Evolutionary conservation across 2,797 vertebrate species (phyloP).

Genomic region (Oreochromis mossambicus): DNA sequence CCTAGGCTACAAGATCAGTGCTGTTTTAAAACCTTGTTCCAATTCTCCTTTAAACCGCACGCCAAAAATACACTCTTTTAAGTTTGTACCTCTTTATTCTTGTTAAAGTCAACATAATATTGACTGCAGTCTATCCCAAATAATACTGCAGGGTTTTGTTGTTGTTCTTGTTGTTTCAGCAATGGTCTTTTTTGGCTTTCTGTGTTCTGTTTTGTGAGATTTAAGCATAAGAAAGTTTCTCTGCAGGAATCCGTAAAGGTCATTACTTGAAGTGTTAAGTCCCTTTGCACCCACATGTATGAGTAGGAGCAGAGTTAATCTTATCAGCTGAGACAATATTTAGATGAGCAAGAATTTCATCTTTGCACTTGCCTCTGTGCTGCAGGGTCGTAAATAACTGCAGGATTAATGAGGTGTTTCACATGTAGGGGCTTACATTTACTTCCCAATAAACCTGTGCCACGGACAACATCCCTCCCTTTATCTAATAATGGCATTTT

Average conservation of each 20-base stretch:
- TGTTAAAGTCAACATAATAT: not conserved
- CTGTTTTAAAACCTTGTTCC: not conserved
- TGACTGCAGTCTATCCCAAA: not conserved
- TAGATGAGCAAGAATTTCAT: slow-evolving; percentile 25
- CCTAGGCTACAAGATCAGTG: not conserved
- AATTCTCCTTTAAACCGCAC: not conserved
- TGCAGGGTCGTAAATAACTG: slow-evolving; percentile 49
- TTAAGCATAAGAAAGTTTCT: not conserved
- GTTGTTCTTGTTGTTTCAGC: not conserved
- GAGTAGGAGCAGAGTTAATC: not conserved
- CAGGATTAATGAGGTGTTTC: slow-evolving; percentile 59
- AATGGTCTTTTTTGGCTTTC: not conserved
- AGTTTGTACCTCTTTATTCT: not conserved
- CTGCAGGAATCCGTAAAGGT: not conserved
- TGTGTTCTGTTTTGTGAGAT: not conserved
- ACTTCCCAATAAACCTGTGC: slow-evolving; percentile 55
- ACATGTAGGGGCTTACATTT: slow-evolving; percentile 51
- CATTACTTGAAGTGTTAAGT: not conserved
- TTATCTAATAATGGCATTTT: slow-evolving; percentile 61
- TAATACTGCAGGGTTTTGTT: not conserved
- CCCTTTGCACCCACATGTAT: slow-evolving; percentile 20
- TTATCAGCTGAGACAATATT: slow-evolving; percentile 20
- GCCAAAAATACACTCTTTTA: not conserved
- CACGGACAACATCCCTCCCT: slow-evolving; percentile 44
- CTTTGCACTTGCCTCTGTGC: not conserved